These are phyloP conservation scores for Nomia melanderi DNA, from an alignment of 1,140 invertebrate genomes.

Conservation along the genomic window DNA sequence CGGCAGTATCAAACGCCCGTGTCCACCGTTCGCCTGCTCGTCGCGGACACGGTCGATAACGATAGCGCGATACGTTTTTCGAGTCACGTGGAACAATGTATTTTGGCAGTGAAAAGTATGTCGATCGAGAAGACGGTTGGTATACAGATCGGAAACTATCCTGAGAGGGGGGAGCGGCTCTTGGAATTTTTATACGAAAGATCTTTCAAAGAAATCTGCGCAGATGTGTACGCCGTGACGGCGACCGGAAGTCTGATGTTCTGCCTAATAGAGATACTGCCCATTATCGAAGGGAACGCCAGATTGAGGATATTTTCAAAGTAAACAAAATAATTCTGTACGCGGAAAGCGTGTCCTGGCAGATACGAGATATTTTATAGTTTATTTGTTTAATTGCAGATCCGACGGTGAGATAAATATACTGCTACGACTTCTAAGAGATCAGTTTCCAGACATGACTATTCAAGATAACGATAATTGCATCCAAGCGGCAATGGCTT, in stretches of 20 bases:
- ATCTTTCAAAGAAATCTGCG: constrained; percentile 60
- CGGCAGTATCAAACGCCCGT: constrained; percentile 68
- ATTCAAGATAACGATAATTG: constrained; percentile 57
- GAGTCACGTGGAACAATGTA: constrained; percentile 3
- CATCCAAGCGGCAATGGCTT: constrained; percentile 58
- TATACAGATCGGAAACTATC: constrained; percentile 45
- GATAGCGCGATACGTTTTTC: constrained; percentile 56
- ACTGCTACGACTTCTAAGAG: constrained; percentile 62
- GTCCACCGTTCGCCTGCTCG: constrained; percentile 53
- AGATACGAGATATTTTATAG: not conserved
- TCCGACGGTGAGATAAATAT: constrained; percentile 66
- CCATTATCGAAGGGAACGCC: constrained; percentile 26
- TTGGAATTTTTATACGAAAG: constrained; percentile 60
- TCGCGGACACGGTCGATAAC: constrained; percentile 58
- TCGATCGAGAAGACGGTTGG: constrained; percentile 63
- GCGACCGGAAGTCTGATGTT: constrained; percentile 59
- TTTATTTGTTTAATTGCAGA: constrained; percentile 51
- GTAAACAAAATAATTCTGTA: constrained; percentile 52
- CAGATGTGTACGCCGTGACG: constrained; percentile 58
- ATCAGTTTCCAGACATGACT: constrained; percentile 62
- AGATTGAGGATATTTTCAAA: constrained; percentile 66
- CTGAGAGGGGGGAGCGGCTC: constrained; percentile 33
- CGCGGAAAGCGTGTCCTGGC: not conserved
- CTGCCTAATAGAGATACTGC: constrained; percentile 69
- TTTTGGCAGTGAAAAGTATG: constrained; percentile 70